Evolutionary conservation across 2,797 vertebrate genomes (phyloP).

Genomic region (Enteromius mattozi): DNA sequence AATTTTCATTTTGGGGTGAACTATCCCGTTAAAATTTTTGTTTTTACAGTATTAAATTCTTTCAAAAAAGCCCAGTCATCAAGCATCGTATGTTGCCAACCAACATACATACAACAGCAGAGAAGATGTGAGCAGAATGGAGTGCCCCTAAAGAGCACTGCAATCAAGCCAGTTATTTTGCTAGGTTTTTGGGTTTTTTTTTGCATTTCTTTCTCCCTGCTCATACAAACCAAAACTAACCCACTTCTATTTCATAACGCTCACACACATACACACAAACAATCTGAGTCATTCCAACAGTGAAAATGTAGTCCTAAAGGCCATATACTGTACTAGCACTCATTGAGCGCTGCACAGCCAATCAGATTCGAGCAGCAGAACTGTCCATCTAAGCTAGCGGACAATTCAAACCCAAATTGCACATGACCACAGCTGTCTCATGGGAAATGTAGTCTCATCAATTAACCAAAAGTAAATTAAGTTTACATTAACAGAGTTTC

Average conservation of each 20-base stretch:
- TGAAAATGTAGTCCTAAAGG: constrained; percentile 1
- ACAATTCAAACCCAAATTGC: constrained; percentile 19
- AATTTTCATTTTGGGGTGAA: background rate
- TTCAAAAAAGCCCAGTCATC: background rate
- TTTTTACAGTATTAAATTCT: background rate
- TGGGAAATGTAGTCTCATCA: constrained; percentile 27
- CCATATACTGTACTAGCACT: background rate
- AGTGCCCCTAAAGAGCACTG: background rate
- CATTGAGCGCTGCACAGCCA: background rate
- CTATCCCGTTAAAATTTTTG: too few species aligned
- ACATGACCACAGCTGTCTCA: background rate
- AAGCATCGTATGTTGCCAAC: background rate
- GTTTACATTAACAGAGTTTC: constrained; percentile 33
- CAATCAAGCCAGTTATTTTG: background rate
- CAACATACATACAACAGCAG: background rate
- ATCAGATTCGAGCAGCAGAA: background rate
- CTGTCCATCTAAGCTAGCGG: background rate
- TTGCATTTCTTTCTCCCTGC: background rate
- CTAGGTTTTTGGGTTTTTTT: background rate
- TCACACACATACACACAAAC: background rate
- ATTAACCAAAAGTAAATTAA: constrained; percentile 31
- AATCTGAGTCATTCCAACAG: background rate
- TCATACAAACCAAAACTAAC: background rate
- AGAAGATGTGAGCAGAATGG: background rate
- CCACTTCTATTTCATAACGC: background rate